A percentile compares a stretch with the other conserved stretches of the same genome.
Evolutionary conservation across 1,140 invertebrate species (phyloP).

Genomic region (Drosophila fuyamai): DNA sequence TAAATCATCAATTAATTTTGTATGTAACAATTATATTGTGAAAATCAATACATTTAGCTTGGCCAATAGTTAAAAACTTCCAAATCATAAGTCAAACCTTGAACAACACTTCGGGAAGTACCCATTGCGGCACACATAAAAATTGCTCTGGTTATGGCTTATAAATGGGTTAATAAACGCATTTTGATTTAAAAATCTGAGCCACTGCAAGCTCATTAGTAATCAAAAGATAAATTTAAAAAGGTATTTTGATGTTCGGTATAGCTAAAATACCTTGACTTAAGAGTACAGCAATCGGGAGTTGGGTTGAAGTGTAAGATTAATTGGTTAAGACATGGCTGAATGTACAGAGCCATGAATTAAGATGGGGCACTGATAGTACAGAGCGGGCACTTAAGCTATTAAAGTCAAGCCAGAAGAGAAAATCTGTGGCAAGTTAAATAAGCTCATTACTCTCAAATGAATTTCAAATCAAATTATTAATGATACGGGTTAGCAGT

Average conservation of each 20-base stretch:
- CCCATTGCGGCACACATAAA: too few species aligned
- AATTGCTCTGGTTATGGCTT: neutral
- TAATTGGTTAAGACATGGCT: constrained; percentile 33
- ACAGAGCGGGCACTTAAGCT: constrained; percentile 1
- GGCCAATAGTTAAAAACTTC: too few species aligned
- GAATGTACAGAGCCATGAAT: neutral
- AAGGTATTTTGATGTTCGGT: neutral
- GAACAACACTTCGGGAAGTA: neutral
- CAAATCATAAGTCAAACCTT: too few species aligned
- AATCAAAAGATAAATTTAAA: too few species aligned
- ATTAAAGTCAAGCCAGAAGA: constrained; percentile 2
- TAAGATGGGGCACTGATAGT: constrained; percentile 3
- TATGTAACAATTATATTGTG: too few species aligned
- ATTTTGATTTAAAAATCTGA: too few species aligned
- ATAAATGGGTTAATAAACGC: too few species aligned
- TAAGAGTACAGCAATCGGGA: neutral
- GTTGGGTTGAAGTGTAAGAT: neutral
- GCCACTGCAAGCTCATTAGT: too few species aligned
- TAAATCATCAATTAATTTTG: too few species aligned
- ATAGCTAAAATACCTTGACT: neutral
- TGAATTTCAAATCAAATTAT: constrained; percentile 5
- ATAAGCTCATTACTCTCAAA: constrained; percentile 10
- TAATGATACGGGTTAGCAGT: neutral
- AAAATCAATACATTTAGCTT: too few species aligned
- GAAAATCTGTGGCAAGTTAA: neutral